phyloP scores from a whole-genome alignment of 2,797 vertebrate genomes.

The Aythya fuligula region DNA sequence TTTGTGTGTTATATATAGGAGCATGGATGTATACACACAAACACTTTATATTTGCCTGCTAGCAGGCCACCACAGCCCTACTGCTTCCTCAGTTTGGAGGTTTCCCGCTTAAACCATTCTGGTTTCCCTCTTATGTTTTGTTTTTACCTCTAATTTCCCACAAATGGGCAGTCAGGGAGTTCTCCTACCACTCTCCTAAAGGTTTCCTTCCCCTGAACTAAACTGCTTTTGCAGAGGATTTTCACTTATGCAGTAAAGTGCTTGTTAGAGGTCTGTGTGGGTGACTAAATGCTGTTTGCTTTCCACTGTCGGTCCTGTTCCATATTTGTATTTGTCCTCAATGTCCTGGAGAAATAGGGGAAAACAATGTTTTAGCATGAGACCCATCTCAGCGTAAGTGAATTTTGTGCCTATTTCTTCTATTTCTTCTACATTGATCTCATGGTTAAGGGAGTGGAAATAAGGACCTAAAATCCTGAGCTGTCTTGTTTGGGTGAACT shows the following conservation, averaged over 20 bases:
- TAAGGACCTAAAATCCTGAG: not conserved
- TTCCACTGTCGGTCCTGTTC: not conserved
- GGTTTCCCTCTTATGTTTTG: constrained; percentile 30
- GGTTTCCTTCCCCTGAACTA: constrained; percentile 22
- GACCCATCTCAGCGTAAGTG: not conserved
- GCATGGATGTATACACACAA: not conserved
- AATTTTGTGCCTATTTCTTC: not conserved
- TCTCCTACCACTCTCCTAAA: not conserved
- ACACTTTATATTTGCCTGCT: not conserved
- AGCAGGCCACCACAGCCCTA: not conserved
- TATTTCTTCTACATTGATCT: not conserved
- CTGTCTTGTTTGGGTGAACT: not conserved
- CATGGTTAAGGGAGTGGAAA: not conserved
- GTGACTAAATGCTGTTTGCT: constrained; percentile 31
- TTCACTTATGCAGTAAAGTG: not conserved
- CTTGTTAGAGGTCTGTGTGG: constrained; percentile 5
- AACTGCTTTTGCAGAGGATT: constrained; percentile 1
- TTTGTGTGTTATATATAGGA: not conserved
- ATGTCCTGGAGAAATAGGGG: not conserved
- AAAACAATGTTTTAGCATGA: not conserved
- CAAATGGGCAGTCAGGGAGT: constrained; percentile 22
- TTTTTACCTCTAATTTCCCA: constrained; percentile 47
- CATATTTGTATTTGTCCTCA: not conserved
- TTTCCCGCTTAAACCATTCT: constrained; percentile 38
- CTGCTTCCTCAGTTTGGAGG: constrained; percentile 25